Evolutionary conservation across 2,797 vertebrate species (phyloP), one percentile per base, ranked within the genome.

Genomic region (Kryptopterus vitreolus): DNA sequence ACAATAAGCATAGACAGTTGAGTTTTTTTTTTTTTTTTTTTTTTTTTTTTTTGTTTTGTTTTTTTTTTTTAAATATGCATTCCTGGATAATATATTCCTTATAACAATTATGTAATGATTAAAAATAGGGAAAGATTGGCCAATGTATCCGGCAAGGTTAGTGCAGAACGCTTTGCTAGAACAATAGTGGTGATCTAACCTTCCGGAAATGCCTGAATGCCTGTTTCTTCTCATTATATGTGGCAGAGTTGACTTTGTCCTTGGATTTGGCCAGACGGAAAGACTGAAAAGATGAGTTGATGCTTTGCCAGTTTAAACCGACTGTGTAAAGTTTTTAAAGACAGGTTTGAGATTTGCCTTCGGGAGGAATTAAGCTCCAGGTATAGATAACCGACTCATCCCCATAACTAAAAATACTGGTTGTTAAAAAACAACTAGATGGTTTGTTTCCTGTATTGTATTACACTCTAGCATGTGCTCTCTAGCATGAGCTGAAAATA

Each of bases 241-340:
- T 73, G 31, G 31, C 53, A 73, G 53, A 73, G 33, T n/a, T 73
- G 31, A 58, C 20, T 38, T 13, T 73, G 70, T 72, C 70, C 70
- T 24, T 73, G 53, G 33, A 38, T 22, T 22, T 72, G 16, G 38
- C 12, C 71, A 58, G 33, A 35, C 22, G 55, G 20, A 73, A 57
- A 38, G 33, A 57, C 52, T 38, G 13, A 20, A 20, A n/a, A 73
- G 15, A 24, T 73, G 38, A 58, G 11, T 38, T 53, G 33, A 58
- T 16, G 4, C 52, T 57, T 73, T 58, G 53, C 53, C 71, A 43
- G 53, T 38, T 73, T 7, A 18, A 38, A 33, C 9, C 38, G 22
- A 10, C 31, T 73, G 13, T 38, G 38, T 38, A 24, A 38, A 38
- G 31, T 57, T 58, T 74, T 58, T 74, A n/a, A 74, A 18, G 58